phyloP scores from a whole-genome alignment of 2,113 vertebrate genomes.

The Psophia crepitans region DNA sequence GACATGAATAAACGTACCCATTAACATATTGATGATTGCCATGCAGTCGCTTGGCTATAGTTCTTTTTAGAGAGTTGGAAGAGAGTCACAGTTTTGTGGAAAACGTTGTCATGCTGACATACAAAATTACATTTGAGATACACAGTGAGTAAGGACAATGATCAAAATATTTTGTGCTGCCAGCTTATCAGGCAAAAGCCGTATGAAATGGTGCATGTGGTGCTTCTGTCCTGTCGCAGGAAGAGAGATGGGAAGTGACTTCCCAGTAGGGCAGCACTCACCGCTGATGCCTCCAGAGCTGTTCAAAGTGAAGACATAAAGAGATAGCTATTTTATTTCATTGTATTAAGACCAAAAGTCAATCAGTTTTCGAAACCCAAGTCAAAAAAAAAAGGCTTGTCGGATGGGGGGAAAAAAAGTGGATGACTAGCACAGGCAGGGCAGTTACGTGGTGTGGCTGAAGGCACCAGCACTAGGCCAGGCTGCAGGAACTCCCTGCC shows the following conservation, averaged over 20 bases:
- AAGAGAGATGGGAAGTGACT: background rate
- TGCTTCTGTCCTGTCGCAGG: background rate
- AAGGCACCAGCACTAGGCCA: accelerated
- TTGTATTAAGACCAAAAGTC: background rate
- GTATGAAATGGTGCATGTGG: background rate
- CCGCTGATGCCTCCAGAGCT: background rate
- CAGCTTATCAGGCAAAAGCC: background rate
- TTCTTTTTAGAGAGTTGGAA: background rate
- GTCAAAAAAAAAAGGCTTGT: background rate
- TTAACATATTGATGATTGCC: background rate
- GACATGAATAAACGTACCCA: background rate
- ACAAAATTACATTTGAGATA: background rate
- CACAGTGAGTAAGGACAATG: background rate
- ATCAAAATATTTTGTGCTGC: background rate
- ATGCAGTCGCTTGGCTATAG: background rate
- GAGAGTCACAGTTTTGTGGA: background rate
- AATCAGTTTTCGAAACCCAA: background rate
- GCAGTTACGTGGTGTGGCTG: accelerated
- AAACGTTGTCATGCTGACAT: background rate
- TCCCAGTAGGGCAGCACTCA: background rate
- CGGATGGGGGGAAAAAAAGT: too few species aligned
- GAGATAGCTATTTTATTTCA: background rate
- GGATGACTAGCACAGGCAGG: background rate
- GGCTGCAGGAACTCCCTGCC: background rate
- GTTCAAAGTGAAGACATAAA: background rate